Percentiles rank a stretch among this genome's conserved stretches.
phyloP scores from a whole-genome alignment of 1,140 invertebrate species.

The Maniola jurtina region DNA sequence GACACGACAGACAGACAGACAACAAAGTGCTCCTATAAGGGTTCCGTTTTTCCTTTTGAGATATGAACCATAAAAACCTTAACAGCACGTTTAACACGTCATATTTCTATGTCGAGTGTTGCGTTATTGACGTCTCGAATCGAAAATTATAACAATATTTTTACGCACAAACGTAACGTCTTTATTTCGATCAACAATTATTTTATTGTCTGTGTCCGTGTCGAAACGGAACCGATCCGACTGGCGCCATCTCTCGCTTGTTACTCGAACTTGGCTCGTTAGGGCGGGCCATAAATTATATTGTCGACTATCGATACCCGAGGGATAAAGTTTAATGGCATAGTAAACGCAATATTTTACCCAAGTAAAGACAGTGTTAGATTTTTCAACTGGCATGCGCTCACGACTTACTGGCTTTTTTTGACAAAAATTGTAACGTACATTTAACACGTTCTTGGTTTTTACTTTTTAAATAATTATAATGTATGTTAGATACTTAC shows the following conservation, averaged over 20 bases:
- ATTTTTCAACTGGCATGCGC: background rate
- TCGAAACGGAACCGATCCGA: constrained; percentile 47
- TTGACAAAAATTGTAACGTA: background rate
- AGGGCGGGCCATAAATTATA: constrained; percentile 24
- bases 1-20: too few species aligned
- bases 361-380: background rate
- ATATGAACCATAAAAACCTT: constrained; percentile 8
- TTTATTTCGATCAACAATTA: constrained; percentile 49
- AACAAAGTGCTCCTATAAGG: too few species aligned
- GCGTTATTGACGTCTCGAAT: constrained; percentile 34
- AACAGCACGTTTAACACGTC: constrained; percentile 25
- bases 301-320: constrained; percentile 29
- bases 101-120: constrained; percentile 16
- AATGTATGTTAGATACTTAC: too few species aligned
- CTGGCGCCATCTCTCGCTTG: constrained; percentile 61
- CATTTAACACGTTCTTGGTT: too few species aligned
- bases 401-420: background rate
- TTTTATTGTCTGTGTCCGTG: constrained; percentile 55
- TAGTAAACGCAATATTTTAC: background rate
- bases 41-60: too few species aligned
- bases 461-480: too few species aligned
- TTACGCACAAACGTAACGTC: constrained; percentile 48
- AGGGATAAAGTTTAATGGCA: background rate
- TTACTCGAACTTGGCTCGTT: constrained; percentile 34
- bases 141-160: constrained; percentile 36